Percentiles rank a stretch among this genome's conserved stretches.
Conservation (phyloP, 1,140 invertebrate species). For the Gerris buenoi region DNA sequence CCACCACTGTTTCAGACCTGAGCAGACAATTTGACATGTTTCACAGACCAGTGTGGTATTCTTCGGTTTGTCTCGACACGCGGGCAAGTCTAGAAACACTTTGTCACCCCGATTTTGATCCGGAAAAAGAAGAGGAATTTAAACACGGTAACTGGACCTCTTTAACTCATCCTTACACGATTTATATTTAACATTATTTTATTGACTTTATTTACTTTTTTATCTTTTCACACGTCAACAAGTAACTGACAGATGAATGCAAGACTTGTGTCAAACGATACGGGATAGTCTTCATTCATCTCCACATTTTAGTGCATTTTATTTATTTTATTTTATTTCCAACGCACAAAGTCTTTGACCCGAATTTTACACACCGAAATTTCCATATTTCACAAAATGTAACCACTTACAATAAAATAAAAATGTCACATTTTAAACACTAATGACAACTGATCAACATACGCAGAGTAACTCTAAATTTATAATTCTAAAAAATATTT, state of each 20-base stretch:
- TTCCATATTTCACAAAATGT: too few relatives aligned
- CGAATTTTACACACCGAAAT: neutral
- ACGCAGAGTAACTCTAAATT: too few relatives aligned
- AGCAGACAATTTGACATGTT: neutral
- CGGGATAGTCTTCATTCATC: neutral
- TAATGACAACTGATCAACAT: too few relatives aligned
- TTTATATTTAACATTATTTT: neutral
- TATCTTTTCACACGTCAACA: neutral
- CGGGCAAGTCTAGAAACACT: too few relatives aligned
- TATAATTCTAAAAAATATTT: too few relatives aligned
- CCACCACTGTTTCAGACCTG: slow-evolving; percentile 61
- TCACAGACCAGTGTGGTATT: neutral
- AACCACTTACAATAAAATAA: too few relatives aligned
- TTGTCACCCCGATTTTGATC: neutral
- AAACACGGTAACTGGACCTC: neutral
- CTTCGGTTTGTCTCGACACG: neutral
- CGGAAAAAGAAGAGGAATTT: neutral
- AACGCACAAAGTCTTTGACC: neutral
- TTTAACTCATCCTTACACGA: neutral
- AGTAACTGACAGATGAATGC: neutral
- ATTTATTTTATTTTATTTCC: neutral
- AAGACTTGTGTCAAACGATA: too few relatives aligned
- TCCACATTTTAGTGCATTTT: neutral
- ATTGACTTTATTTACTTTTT: neutral
- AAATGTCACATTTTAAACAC: too few relatives aligned